These are phyloP conservation scores for Electrona antarctica DNA, from an alignment of 2,113 vertebrate genomes.

Conservation along the genomic window DNA sequence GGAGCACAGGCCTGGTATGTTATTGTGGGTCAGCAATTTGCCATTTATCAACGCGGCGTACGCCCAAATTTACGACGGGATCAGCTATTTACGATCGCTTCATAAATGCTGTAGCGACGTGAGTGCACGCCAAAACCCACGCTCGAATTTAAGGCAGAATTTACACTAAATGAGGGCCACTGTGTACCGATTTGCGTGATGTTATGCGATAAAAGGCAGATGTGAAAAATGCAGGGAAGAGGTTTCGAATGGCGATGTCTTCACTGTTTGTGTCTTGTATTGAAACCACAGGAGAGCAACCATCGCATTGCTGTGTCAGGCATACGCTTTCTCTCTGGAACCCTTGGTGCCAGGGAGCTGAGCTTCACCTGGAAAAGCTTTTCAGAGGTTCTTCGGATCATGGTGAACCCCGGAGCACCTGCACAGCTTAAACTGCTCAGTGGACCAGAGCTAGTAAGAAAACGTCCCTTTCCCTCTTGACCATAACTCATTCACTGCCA, in stretches of 20 bases:
- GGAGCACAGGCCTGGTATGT: too few relatives aligned
- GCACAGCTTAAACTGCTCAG: conserved; percentile 80
- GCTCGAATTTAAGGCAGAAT: too few relatives aligned
- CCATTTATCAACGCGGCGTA: too few relatives aligned
- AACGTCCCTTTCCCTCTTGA: background rate
- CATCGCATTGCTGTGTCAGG: conserved; percentile 79
- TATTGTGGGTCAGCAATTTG: too few relatives aligned
- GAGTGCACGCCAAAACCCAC: too few relatives aligned
- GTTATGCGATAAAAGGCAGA: too few relatives aligned
- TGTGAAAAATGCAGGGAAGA: too few relatives aligned
- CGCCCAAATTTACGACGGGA: too few relatives aligned
- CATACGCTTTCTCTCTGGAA: conserved; percentile 79
- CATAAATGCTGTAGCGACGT: too few relatives aligned
- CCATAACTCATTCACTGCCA: background rate
- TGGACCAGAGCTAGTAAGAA: conserved; percentile 67
- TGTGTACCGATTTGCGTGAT: too few relatives aligned
- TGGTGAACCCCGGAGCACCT: conserved; percentile 83
- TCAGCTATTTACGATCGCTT: too few relatives aligned
- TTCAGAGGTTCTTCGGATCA: conserved; percentile 77
- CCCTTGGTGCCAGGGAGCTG: conserved; percentile 83
- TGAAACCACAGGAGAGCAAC: conserved; percentile 75
- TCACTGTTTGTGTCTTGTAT: conserved; percentile 9
- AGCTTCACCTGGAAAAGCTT: conserved; percentile 84
- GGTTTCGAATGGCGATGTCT: background rate
- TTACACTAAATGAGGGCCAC: too few relatives aligned